A percentile compares a stretch with the other conserved stretches of the same genome.
phyloP scores from a whole-genome alignment of 2,113 vertebrate species.

The Fulmarus glacialis region DNA sequence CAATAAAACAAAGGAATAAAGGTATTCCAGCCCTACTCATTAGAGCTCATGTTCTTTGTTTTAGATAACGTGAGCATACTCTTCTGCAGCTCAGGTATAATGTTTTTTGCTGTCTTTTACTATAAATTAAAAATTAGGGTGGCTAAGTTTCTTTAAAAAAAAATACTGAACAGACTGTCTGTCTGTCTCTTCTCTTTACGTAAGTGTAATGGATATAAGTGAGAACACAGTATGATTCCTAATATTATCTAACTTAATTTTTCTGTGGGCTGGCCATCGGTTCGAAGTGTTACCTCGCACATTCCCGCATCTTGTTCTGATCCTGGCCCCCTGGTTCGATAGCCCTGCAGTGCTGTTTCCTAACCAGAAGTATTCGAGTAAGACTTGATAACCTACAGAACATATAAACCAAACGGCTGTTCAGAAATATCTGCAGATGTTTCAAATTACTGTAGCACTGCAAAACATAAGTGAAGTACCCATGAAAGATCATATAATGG shows the following conservation, averaged over 20 bases:
- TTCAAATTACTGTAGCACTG: neutral
- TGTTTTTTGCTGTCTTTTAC: neutral
- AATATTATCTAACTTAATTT: neutral
- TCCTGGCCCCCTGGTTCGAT: neutral
- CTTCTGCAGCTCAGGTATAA: neutral
- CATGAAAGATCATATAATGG: neutral
- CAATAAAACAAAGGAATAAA: neutral
- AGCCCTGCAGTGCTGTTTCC: neutral
- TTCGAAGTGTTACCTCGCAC: rapidly evolving
- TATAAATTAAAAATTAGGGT: neutral
- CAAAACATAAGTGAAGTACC: neutral
- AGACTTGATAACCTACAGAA: neutral
- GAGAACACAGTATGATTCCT: neutral
- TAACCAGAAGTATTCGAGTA: neutral
- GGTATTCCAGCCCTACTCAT: neutral
- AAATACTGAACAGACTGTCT: neutral
- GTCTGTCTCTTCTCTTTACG: neutral
- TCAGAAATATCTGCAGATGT: neutral
- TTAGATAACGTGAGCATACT: neutral
- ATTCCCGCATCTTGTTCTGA: rapidly evolving
- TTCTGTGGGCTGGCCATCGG: neutral
- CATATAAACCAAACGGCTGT: rapidly evolving
- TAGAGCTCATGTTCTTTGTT: neutral
- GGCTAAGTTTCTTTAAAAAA: neutral
- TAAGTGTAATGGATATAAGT: neutral